Conservation (phyloP, 1,140 invertebrate genomes). For the Pseudomyrmex flavicornis region DNA sequence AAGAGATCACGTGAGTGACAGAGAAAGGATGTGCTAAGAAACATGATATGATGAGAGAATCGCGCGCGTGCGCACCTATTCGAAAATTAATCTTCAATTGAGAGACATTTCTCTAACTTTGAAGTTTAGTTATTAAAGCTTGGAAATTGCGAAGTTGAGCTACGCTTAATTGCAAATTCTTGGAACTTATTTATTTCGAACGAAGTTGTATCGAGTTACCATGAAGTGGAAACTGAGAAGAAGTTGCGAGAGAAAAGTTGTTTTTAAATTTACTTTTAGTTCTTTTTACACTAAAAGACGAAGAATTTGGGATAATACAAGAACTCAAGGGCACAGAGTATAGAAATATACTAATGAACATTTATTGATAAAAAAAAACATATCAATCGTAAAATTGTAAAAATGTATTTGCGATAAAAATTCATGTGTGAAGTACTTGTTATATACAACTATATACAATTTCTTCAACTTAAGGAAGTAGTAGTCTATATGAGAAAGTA, state of each 20-base stretch:
- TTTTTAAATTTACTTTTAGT: not conserved
- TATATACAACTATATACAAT: conserved; percentile 81
- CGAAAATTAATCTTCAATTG: not conserved
- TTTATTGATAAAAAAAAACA: conserved; percentile 34
- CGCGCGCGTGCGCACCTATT: not conserved
- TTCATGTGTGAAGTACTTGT: not conserved
- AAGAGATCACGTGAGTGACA: not conserved
- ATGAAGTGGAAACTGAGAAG: conserved; percentile 6
- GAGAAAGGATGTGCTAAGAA: not conserved
- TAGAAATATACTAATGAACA: not conserved
- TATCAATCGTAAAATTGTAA: not conserved
- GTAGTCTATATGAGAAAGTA: conserved; percentile 85
- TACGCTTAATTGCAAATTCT: not conserved
- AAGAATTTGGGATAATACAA: not conserved
- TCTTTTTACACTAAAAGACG: not conserved
- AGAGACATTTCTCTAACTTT: not conserved
- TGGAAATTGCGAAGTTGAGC: not conserved
- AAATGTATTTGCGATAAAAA: not conserved
- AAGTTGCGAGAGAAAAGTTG: not conserved
- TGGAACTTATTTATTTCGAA: not conserved
- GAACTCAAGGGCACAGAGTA: not conserved
- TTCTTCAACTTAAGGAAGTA: conserved; percentile 22
- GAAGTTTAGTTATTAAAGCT: conserved; percentile 11
- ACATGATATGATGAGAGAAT: not conserved
- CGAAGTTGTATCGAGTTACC: not conserved